Evolutionary conservation across 2,113 vertebrate species (phyloP).

Genomic region (Bos indicus): DNA sequence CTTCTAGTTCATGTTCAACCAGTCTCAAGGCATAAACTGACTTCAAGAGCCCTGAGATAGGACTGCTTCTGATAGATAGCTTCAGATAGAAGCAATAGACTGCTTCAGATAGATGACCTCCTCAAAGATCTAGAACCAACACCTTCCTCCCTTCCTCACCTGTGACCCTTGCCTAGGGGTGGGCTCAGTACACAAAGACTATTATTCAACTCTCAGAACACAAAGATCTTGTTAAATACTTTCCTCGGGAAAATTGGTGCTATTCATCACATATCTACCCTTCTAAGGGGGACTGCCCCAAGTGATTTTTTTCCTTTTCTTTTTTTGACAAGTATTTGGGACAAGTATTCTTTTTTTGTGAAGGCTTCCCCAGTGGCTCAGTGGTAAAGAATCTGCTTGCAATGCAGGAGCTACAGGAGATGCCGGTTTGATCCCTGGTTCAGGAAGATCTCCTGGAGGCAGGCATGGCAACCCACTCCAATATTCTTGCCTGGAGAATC

Average conservation of each 20-base stretch:
- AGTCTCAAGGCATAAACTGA: not conserved
- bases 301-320: not conserved
- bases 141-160: not conserved
- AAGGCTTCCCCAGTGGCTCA: not conserved
- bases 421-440: not conserved
- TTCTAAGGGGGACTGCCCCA: not conserved
- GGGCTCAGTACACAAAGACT: not conserved
- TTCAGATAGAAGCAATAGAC: not conserved
- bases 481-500: not conserved
- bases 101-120: not conserved
- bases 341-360: not conserved
- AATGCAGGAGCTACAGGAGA: not conserved
- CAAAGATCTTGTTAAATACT: not conserved
- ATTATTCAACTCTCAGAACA: not conserved
- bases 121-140: not conserved
- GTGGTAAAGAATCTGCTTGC: not conserved
- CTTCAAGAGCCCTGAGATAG: not conserved
- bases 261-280: not conserved
- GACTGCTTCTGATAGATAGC: not conserved
- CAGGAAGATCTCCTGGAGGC: not conserved
- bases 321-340: not conserved
- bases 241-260: not conserved
- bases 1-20: not conserved
- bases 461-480: not conserved
- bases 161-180: not conserved